Evolutionary conservation across 2,113 vertebrate genomes (phyloP), one percentile per base, ranked within the genome.

Genomic region (Sander lucioperca): DNA sequence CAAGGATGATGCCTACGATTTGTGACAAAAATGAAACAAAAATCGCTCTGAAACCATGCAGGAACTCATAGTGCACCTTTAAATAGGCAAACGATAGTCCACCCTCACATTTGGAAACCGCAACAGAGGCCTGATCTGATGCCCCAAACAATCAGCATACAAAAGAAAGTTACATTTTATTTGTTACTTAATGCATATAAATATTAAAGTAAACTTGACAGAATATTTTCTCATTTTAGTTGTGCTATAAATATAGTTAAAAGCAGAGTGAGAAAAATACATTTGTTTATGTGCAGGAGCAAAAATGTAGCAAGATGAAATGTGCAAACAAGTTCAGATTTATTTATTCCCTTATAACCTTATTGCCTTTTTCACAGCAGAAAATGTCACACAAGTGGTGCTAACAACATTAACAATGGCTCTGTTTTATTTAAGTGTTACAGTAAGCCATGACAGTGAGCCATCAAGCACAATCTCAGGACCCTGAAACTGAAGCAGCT

Each of bases 401-500:
- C 36, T 39, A 10, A 39, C 6, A 36, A 39, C 39, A 43, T 43
- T 48, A 48, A 15, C 14, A 0, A 48, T 48, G 10, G 39, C 39
- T 43, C 39, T 43, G 14, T 50, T 48, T 19, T 19, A 27, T 53
- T 73, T 3, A 11, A 39, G 23, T 36, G 10, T 27, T 10, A 16
- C 14, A 33, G 3, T 12, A 67, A 62, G 13, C 5, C 47, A 21
- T 39, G 45, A 23, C 2, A 19, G 21, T 9, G 6, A 48, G 15
- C 6, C 7, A 62, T 14, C 12, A 50, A 63, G 33, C 10, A 64
- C 23, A 68, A 43, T 43, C 10, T 43, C 39, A 25, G 39, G 36
- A 63, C 15, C 56, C 48, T 64, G 27, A 51, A 67, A 61, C 39
- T 45, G 56, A 36, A n/a, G 54, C 50, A 64, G 59, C 59, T 58